Percentiles rank a stretch among this genome's conserved stretches.
These are phyloP conservation scores for Oeneis ivallda DNA, from an alignment of 2,888 invertebrate genomes.

Conservation along the genomic window DNA sequence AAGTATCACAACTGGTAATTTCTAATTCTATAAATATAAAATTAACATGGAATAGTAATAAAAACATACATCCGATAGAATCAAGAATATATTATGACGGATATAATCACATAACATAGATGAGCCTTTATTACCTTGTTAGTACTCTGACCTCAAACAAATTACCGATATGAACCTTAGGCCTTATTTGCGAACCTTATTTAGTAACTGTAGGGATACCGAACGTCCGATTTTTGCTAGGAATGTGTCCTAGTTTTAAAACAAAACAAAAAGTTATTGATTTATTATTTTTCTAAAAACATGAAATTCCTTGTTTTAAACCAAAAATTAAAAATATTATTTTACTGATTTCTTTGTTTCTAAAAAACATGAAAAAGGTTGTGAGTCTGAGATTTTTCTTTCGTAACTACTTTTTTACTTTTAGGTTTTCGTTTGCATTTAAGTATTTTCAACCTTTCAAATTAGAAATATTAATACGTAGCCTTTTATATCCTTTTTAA, in stretches of 20 bases:
- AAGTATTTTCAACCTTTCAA: too few species aligned
- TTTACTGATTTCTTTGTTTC: too few species aligned
- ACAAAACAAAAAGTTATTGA: too few species aligned
- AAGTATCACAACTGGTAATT: conserved; percentile 3
- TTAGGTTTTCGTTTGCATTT: too few species aligned
- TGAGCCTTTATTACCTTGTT: conserved; percentile 30
- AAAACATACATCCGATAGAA: conserved; percentile 28
- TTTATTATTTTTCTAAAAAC: too few species aligned
- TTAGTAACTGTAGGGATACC: conserved; percentile 13
- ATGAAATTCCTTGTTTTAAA: neutral
- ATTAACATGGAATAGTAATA: conserved; percentile 35
- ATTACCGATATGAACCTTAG: conserved; percentile 27
- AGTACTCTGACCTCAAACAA: conserved; percentile 34
- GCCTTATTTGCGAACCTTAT: conserved; percentile 25
- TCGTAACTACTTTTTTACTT: too few species aligned
- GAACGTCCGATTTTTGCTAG: neutral
- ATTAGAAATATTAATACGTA: too few species aligned
- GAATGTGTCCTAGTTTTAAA: neutral
- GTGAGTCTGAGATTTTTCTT: too few species aligned
- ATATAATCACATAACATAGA: conserved; percentile 28
- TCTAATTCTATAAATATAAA: conserved; percentile 4
- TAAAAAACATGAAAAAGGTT: too few species aligned
- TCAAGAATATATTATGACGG: conserved; percentile 23
- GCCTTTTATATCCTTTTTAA: too few species aligned
- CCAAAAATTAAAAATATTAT: too few species aligned